A percentile compares a stretch with the other conserved stretches of the same genome.
Conservation (phyloP, 92 coral and sea anemone genomes). For the Nematostella vectensis region DNA sequence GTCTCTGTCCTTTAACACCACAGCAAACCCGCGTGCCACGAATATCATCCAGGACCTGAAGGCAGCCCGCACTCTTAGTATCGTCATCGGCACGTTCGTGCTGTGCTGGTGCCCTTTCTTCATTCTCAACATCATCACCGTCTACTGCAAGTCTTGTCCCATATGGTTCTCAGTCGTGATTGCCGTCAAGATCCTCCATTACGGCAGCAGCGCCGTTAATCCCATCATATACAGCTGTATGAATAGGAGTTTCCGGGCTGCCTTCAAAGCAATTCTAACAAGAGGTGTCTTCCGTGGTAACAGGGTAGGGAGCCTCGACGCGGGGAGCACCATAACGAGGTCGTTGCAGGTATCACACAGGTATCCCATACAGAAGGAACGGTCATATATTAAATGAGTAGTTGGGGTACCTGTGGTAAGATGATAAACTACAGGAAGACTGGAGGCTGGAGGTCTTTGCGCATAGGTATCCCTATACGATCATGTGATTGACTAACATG, state of each 20-base stretch:
- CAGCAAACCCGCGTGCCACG: constrained; percentile 14
- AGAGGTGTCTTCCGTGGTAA: background rate
- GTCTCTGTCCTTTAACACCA: constrained; percentile 11
- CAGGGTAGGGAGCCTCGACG: background rate
- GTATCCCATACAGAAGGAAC: no score
- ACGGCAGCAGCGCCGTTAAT: constrained; percentile 64
- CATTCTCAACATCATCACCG: constrained; percentile 18
- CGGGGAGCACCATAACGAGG: no score
- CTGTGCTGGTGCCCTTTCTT: constrained; percentile 69
- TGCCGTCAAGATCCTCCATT: constrained; percentile 49
- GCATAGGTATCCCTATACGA: no score
- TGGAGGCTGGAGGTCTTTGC: no score
- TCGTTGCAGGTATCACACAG: no score
- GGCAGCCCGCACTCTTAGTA: constrained; percentile 75
- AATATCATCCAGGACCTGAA: constrained; percentile 42
- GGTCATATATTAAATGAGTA: no score
- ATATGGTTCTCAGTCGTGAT: background rate
- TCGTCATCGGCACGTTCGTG: constrained; percentile 59
- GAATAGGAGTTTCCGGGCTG: constrained; percentile 51
- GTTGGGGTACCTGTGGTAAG: no score
- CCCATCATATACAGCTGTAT: constrained; percentile 70
- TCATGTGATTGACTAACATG: no score
- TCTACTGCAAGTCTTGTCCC: constrained; percentile 16
- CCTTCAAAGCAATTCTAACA: constrained; percentile 35
- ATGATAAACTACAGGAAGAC: no score